These are phyloP conservation scores for Pagrus major DNA, from an alignment of 2,113 vertebrate genomes.

Conservation along the genomic window DNA sequence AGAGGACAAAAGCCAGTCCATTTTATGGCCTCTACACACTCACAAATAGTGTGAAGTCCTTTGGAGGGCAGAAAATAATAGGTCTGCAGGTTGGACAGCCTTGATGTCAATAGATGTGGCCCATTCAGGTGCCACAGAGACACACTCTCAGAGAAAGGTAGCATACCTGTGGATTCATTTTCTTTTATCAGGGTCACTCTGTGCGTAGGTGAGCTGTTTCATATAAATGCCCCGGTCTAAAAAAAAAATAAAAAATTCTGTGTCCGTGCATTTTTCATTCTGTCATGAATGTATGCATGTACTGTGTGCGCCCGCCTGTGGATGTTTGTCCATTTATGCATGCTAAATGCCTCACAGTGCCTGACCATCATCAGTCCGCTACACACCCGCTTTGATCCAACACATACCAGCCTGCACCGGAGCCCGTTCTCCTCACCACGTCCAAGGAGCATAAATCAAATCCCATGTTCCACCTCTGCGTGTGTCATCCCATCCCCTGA, in stretches of 20 bases:
- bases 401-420: neutral
- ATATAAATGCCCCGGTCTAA: neutral
- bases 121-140: slow-evolving; percentile 36
- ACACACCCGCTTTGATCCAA: slow-evolving; percentile 22
- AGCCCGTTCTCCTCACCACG: slow-evolving; percentile 8
- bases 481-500: slow-evolving; percentile 44
- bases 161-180: slow-evolving; percentile 24
- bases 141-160: neutral
- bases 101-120: slow-evolving; percentile 15
- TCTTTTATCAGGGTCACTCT: slow-evolving; percentile 56
- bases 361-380: slow-evolving; percentile 41
- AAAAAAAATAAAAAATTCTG: neutral
- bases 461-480: slow-evolving; percentile 52
- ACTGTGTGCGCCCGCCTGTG: slow-evolving; percentile 8
- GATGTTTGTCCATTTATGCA: slow-evolving; percentile 57
- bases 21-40: slow-evolving; percentile 11
- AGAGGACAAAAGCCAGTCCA: slow-evolving; percentile 22
- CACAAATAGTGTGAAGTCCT: slow-evolving; percentile 11
- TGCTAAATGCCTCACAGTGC: slow-evolving; percentile 39
- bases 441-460: slow-evolving; percentile 67
- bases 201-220: slow-evolving; percentile 1
- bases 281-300: slow-evolving; percentile 64
- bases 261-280: slow-evolving; percentile 13
- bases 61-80: slow-evolving; percentile 54
- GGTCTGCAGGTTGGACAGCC: slow-evolving; percentile 28